Evolutionary conservation across 2,888 invertebrate genomes (phyloP), one percentile per base, ranked within the genome.

Genomic region (Aromia moschata): DNA sequence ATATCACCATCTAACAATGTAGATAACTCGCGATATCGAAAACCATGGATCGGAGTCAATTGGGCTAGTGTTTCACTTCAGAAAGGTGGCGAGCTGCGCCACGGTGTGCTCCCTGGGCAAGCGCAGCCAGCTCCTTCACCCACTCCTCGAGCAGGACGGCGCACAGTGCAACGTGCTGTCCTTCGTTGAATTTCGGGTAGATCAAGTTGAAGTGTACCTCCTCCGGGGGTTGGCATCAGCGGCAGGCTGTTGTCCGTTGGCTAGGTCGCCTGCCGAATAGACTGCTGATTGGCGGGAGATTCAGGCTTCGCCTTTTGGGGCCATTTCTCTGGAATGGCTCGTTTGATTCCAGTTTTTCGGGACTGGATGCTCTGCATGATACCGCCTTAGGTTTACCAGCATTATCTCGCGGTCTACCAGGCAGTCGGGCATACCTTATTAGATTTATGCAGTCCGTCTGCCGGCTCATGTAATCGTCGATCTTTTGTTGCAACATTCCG

Each of bases 131-230:
- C 82, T 98, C 97, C 79, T 96, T 96, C 0, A 96, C 84, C 92
- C 98, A 96, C 78, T 98, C 98, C 74, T 96, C 95, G 60, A 98
- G 83, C 41, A 98, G 83, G 3, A 98, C 91, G 1, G 96, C 95
- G 74, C 92, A 91, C 62, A 92, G 83, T 0, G 92, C 90, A 40
- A 88, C 83, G 73, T 88, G 87, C 65, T 87, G 84, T 41, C 85
- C 73, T 67, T 80, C 79, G 31, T 74, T 79, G 62, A 80, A 80
- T 66, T 79, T 79, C 4, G 79, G 79, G 67, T 79, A 78, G 14
- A 75, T 67, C 43, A 73, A 64, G 64, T 70, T 70, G 59, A 72
- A 72, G 40, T 72, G 71, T 12, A 69, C 49, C 53, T 78, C 77
- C 58, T 75, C 75, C 18, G 69, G 52, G n/a, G n/a, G n/a, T n/a